A percentile compares a stretch with the other conserved stretches of the same genome.
These are phyloP conservation scores for Seriola dumerili DNA, from an alignment of 2,113 vertebrate species.

Conservation along the genomic window DNA sequence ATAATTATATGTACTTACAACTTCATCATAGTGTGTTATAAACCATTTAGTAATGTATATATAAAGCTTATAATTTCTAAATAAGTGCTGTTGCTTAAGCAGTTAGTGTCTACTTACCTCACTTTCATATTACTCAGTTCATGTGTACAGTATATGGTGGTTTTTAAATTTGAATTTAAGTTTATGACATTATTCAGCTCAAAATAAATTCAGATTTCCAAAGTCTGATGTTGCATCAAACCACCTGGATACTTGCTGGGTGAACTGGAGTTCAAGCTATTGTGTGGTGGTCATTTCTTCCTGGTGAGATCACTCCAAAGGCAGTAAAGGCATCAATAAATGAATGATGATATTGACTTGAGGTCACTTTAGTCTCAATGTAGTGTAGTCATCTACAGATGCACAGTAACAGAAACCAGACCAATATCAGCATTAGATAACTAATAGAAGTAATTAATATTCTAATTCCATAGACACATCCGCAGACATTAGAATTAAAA, in stretches of 20 bases:
- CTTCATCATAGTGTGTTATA: too few species aligned
- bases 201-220: not conserved
- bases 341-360: not conserved
- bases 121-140: too few species aligned
- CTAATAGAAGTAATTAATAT: not conserved
- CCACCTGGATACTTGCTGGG: not conserved
- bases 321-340: not conserved
- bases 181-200: not conserved
- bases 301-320: conserved; percentile 20
- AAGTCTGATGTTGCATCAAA: not conserved
- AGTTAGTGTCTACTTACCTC: not conserved
- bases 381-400: not conserved
- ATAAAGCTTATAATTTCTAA: not conserved
- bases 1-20: too few species aligned
- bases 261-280: conserved; percentile 7
- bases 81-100: not conserved
- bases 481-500: too few species aligned
- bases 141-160: not conserved
- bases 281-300: not conserved
- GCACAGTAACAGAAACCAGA: not conserved
- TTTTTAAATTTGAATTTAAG: not conserved
- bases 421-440: not conserved
- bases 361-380: not conserved
- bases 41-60: not conserved
- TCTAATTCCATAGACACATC: too few species aligned